phyloP scores from a whole-genome alignment of 2,888 invertebrate genomes.

The Tuberolachnus salignus region DNA sequence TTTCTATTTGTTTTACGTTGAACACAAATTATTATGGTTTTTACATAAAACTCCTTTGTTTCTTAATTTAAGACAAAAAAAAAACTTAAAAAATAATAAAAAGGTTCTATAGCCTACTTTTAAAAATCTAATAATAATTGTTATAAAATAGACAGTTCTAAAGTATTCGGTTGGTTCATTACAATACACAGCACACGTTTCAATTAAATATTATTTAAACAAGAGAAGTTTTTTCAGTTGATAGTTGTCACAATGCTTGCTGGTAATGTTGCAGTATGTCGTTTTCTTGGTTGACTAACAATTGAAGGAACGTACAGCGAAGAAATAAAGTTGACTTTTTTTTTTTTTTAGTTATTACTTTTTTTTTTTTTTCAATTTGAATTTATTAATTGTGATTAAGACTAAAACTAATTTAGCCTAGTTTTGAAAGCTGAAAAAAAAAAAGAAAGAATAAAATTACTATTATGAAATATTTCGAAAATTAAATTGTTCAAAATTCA shows the following conservation, averaged over 20 bases:
- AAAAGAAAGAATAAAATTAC: slow-evolving; percentile 38
- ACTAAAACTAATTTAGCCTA: slow-evolving; percentile 58
- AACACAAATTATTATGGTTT: slow-evolving; percentile 55
- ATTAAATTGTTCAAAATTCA: slow-evolving; percentile 9
- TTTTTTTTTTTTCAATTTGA: slow-evolving; percentile 59
- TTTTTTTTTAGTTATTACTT: slow-evolving; percentile 49
- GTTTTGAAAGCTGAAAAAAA: slow-evolving; percentile 56
- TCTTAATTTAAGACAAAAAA: slow-evolving; percentile 45
- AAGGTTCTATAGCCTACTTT: slow-evolving; percentile 43
- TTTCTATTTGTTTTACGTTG: slow-evolving; percentile 52
- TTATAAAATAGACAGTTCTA: slow-evolving; percentile 56
- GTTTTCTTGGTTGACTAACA: slow-evolving; percentile 48
- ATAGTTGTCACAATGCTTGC: slow-evolving; percentile 56
- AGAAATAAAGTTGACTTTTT: slow-evolving; percentile 43
- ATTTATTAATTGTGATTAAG: slow-evolving; percentile 37
- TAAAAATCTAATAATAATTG: slow-evolving; percentile 56
- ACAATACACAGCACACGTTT: slow-evolving; percentile 57
- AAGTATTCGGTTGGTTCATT: slow-evolving; percentile 57
- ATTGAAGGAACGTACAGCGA: slow-evolving; percentile 49
- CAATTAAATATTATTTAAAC: slow-evolving; percentile 56
- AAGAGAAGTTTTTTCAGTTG: slow-evolving; percentile 53
- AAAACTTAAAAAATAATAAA: slow-evolving; percentile 46
- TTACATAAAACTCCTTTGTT: slow-evolving; percentile 51
- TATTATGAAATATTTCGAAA: slow-evolving; percentile 12
- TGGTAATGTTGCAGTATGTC: slow-evolving; percentile 55